Evolutionary conservation across 2,113 vertebrate genomes (phyloP).

Genomic region (Pipra filicauda): DNA sequence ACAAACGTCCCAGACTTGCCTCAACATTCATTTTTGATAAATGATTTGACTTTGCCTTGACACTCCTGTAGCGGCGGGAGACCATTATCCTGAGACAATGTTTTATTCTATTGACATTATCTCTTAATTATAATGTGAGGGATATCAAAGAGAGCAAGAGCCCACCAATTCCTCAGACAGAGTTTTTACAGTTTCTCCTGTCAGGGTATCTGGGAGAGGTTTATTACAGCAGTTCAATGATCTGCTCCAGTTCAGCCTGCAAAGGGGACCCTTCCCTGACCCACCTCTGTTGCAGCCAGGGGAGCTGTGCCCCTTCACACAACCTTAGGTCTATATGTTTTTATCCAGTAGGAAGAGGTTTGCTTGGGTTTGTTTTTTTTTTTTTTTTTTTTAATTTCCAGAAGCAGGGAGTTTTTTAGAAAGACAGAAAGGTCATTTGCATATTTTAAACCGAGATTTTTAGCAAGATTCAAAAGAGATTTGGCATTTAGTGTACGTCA

Average conservation of each 20-base stretch:
- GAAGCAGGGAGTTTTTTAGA: not conserved
- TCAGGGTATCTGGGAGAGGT: not conserved
- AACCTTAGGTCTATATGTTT: not conserved
- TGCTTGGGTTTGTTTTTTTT: accelerated
- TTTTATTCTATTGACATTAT: slow-evolving; percentile 70
- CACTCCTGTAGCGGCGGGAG: slow-evolving; percentile 63
- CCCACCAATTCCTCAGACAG: slow-evolving; percentile 53
- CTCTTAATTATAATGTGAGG: slow-evolving; percentile 74
- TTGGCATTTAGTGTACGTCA: not conserved
- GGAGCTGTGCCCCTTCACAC: not conserved
- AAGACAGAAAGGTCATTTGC: not conserved
- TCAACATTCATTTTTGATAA: slow-evolving; percentile 53
- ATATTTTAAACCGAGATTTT: not conserved
- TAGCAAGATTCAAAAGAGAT: not conserved
- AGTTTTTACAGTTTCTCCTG: not conserved
- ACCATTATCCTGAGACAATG: slow-evolving; percentile 64
- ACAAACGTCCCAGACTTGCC: slow-evolving; percentile 39
- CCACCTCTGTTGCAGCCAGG: not conserved
- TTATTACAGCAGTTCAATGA: not conserved
- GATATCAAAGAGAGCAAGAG: slow-evolving; percentile 7
- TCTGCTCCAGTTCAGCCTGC: not conserved
- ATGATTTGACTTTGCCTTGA: slow-evolving; percentile 70
- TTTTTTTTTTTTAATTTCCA: not conserved
- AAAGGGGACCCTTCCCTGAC: not conserved
- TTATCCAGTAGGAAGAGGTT: not conserved